Conservation (phyloP, 1,140 invertebrate genomes). For the Aphelinus certus region DNA sequence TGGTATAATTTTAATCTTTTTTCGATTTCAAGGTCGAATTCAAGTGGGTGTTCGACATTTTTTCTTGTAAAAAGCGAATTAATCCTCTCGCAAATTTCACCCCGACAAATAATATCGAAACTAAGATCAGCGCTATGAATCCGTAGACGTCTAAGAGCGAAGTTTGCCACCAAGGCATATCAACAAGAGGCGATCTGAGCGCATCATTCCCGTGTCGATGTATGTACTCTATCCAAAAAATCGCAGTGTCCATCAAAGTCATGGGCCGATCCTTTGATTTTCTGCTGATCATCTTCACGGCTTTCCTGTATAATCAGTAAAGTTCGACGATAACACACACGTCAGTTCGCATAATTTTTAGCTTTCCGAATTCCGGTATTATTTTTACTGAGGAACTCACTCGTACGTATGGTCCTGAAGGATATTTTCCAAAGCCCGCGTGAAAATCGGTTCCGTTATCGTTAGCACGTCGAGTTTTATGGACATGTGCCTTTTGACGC, state of each 20-base stretch:
- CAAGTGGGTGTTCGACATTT: too few species aligned
- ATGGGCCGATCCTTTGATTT: slow-evolving; percentile 52
- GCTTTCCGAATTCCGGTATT: not conserved
- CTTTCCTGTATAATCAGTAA: not conserved
- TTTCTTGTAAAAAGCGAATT: too few species aligned
- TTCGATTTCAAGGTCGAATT: too few species aligned
- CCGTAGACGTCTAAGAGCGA: slow-evolving; percentile 50
- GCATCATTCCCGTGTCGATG: slow-evolving; percentile 54
- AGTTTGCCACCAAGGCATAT: slow-evolving; percentile 51
- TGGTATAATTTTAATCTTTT: too few species aligned
- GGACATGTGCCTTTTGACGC: slow-evolving; percentile 43
- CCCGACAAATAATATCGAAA: not conserved
- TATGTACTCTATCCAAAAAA: slow-evolving; percentile 60
- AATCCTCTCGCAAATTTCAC: too few species aligned
- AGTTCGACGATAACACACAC: too few species aligned
- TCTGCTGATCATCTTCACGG: slow-evolving; percentile 50
- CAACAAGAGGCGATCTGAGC: slow-evolving; percentile 44
- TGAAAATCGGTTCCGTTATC: slow-evolving; percentile 54
- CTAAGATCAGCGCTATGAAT: slow-evolving; percentile 13
- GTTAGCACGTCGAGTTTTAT: slow-evolving; percentile 52
- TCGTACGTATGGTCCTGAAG: slow-evolving; percentile 54
- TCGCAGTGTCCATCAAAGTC: slow-evolving; percentile 50
- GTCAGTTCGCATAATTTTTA: not conserved
- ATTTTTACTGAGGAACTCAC: slow-evolving; percentile 11
- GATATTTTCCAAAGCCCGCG: slow-evolving; percentile 50